These are phyloP conservation scores for Electrona antarctica DNA, from an alignment of 2,113 vertebrate species.

Conservation along the genomic window DNA sequence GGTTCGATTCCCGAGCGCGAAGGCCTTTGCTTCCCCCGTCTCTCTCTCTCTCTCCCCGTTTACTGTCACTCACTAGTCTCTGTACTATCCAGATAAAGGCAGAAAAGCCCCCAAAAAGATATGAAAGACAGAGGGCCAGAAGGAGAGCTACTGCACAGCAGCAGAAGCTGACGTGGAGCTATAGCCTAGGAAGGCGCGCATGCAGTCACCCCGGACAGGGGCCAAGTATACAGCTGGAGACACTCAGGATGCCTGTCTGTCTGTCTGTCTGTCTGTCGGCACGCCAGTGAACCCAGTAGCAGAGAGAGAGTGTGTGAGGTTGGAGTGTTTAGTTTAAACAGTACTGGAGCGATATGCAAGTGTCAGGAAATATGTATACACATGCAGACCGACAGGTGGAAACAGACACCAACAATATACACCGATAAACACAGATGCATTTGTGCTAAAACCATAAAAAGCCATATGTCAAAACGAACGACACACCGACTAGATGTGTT, in stretches of 20 bases:
- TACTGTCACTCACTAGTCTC: too few relatives aligned
- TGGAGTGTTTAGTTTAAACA: conserved; percentile 25
- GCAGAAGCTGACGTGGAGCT: conserved; percentile 68
- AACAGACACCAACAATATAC: background rate
- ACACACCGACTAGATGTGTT: background rate
- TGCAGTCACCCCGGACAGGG: background rate
- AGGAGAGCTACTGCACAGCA: conserved; percentile 22
- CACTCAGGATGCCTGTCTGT: conserved; percentile 43
- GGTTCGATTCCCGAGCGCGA: too few relatives aligned
- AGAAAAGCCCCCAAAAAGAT: background rate
- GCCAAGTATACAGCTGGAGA: conserved; percentile 54
- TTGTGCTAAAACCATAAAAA: background rate
- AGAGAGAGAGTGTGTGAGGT: background rate
- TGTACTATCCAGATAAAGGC: conserved; percentile 20
- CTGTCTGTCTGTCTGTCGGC: conserved; percentile 29
- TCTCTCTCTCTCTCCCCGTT: too few relatives aligned
- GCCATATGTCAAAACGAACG: background rate
- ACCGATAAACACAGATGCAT: background rate
- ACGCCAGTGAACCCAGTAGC: conserved; percentile 30
- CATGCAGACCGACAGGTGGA: conserved; percentile 44
- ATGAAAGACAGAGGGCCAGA: conserved; percentile 24
- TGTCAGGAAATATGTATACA: conserved; percentile 40
- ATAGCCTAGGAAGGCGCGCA: background rate
- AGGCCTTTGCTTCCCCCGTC: too few relatives aligned
- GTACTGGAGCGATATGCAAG: conserved; percentile 5